These are phyloP conservation scores for Rhinophrynus dorsalis DNA, from an alignment of 2,797 vertebrate genomes.

Conservation along the genomic window DNA sequence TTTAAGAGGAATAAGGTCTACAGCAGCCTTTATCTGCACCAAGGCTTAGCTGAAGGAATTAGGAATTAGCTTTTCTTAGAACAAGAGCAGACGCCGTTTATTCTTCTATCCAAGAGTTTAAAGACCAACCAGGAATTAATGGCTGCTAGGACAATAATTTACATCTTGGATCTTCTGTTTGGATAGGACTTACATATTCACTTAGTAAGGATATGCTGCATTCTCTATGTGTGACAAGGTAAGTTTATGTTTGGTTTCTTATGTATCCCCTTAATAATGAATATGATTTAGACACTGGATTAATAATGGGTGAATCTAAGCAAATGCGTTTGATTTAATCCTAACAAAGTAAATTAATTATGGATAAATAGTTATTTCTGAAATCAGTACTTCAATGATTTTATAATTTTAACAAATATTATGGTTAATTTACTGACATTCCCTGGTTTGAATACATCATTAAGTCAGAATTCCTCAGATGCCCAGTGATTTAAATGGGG, in stretches of 20 bases:
- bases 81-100: constrained; percentile 39
- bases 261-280: too few relatives aligned
- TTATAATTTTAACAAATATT: too few relatives aligned
- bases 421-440: too few relatives aligned
- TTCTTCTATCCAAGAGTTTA: constrained; percentile 47
- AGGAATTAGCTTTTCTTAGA: constrained; percentile 65
- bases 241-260: constrained; percentile 52
- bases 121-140: constrained; percentile 49
- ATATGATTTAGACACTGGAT: too few relatives aligned
- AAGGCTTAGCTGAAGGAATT: constrained; percentile 63
- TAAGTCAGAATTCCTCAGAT: too few relatives aligned
- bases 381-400: too few relatives aligned
- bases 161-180: constrained; percentile 5
- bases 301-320: too few relatives aligned
- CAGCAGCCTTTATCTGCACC: constrained; percentile 56
- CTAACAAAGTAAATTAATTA: too few relatives aligned
- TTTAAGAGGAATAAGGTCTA: constrained; percentile 54
- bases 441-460: too few relatives aligned
- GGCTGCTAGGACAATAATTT: constrained; percentile 47
- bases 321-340: too few relatives aligned
- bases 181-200: neutral
- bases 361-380: too few relatives aligned
- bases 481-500: too few relatives aligned
- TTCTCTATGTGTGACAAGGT: constrained; percentile 56
- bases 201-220: constrained; percentile 50